These are phyloP conservation scores for Orius insidiosus DNA, from an alignment of 1,140 invertebrate species.

Conservation along the genomic window DNA sequence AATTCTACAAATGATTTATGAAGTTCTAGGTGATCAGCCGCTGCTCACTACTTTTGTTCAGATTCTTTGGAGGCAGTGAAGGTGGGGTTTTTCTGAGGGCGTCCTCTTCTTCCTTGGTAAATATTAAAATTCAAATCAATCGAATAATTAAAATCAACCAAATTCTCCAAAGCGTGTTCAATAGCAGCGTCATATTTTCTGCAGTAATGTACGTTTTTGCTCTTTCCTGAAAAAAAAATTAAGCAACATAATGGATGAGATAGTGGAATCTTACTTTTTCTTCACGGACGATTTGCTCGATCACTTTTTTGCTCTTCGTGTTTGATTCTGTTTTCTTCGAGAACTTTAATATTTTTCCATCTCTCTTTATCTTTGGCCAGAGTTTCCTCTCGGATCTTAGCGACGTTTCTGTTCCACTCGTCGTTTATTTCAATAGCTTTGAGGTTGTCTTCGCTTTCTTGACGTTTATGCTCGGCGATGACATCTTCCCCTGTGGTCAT, in stretches of 20 bases:
- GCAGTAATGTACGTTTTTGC: constrained; percentile 48
- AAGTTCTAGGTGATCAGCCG: no score
- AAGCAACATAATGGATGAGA: background rate
- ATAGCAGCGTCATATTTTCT: constrained; percentile 57
- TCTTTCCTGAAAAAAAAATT: constrained; percentile 31
- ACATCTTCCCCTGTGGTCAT: constrained; percentile 21
- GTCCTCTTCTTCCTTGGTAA: constrained; percentile 20
- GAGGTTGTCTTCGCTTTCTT: constrained; percentile 47
- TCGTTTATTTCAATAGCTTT: constrained; percentile 44
- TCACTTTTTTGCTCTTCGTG: constrained; percentile 27
- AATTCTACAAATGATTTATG: no score
- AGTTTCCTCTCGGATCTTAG: constrained; percentile 34
- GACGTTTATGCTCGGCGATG: constrained; percentile 30
- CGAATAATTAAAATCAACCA: constrained; percentile 58
- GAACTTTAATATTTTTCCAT: constrained; percentile 28
- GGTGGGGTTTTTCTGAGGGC: no score
- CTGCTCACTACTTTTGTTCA: no score
- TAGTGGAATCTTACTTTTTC: constrained; percentile 27
- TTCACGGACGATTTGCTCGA: constrained; percentile 33
- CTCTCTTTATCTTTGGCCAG: constrained; percentile 31
- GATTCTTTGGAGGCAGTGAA: no score
- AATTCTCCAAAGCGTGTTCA: constrained; percentile 45
- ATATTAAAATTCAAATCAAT: constrained; percentile 54
- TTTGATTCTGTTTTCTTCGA: constrained; percentile 27
- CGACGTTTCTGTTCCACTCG: constrained; percentile 51